Evolutionary conservation across 2,888 invertebrate genomes (phyloP), one percentile per base, ranked within the genome.

Genomic region (Netelia melanura): DNA sequence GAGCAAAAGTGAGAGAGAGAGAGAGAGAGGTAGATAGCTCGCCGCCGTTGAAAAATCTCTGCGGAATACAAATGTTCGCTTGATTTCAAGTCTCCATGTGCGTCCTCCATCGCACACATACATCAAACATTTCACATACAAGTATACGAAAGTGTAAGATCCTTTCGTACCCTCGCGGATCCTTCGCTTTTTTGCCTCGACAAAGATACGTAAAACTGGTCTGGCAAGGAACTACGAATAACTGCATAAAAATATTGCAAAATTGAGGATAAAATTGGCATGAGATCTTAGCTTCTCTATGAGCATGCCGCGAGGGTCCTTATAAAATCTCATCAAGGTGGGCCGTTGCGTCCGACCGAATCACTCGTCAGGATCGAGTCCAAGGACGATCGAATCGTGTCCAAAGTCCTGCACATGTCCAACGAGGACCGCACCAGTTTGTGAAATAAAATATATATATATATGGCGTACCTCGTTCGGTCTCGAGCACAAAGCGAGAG

Each of bases 1-100:
- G 70, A 62, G 89, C 88, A 38, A 38, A 38, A 38, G 48, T 3
- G 38, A 38, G 48, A 48, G 48, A 48, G 48, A 48, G 48, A 48
- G 11, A 48, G 48, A 48, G 48, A 48, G 48, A 48, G 48, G 11
- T 48, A 58, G 17, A n/a, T 17, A 17, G n/a, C n/a, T 54, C 17
- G 58, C 58, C 90, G 90, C 90, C 90, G 90, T 89, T 92, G 91
- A 92, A 92, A 92, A 93, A 92, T 93, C 91, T 89, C 90, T 88
- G 89, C 90, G 89, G 93, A 93, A 93, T 93, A 93, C 92, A 92
- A 93, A 93, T 93, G 93, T 82, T 76, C 79, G 65, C 91, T 88
- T 88, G 91, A 90, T 91, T 91, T 91, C 83, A 67, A 88, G 54
- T 85, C 87, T 87, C 81, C 83, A 87, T 87, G 84, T 83, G 86